phyloP scores from a whole-genome alignment of 2,888 invertebrate genomes.

The Hololepta plana region DNA sequence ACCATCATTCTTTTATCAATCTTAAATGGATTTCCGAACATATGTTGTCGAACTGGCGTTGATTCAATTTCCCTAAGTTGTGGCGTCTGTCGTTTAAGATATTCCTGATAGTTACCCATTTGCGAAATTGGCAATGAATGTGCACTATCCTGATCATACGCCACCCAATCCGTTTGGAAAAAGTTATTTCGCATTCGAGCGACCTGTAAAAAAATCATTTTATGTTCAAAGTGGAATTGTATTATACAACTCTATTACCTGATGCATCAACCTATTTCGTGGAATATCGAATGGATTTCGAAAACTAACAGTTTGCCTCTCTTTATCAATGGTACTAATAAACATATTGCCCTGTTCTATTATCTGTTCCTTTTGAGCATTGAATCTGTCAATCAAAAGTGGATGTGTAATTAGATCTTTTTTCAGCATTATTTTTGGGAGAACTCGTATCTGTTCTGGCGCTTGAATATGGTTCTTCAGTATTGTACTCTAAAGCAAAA shows the following conservation, averaged over 20 bases:
- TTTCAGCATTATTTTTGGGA: conserved; percentile 39
- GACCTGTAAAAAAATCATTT: conserved; percentile 30
- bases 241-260: conserved; percentile 29
- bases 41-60: conserved; percentile 87
- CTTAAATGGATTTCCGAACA: conserved; percentile 99
- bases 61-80: conserved; percentile 90
- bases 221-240: neutral
- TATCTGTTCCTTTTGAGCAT: conserved; percentile 64
- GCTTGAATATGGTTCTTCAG: conserved; percentile 13
- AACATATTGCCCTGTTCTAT: conserved; percentile 74
- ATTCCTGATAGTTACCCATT: conserved; percentile 99
- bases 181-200: conserved; percentile 90
- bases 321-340: conserved; percentile 40
- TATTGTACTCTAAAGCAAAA: conserved; percentile 8
- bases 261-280: conserved; percentile 71
- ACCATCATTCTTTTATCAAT: conserved; percentile 70
- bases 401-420: conserved; percentile 73
- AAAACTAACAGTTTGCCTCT: conserved; percentile 45
- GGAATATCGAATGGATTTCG: conserved; percentile 95
- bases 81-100: conserved; percentile 83
- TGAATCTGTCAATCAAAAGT: conserved; percentile 63
- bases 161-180: conserved; percentile 58
- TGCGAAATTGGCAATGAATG: conserved; percentile 92
- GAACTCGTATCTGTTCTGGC: conserved; percentile 28
- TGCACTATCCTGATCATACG: conserved; percentile 78